Conservation (phyloP, 2,888 invertebrate species). For the Cataglyphis livida region DNA sequence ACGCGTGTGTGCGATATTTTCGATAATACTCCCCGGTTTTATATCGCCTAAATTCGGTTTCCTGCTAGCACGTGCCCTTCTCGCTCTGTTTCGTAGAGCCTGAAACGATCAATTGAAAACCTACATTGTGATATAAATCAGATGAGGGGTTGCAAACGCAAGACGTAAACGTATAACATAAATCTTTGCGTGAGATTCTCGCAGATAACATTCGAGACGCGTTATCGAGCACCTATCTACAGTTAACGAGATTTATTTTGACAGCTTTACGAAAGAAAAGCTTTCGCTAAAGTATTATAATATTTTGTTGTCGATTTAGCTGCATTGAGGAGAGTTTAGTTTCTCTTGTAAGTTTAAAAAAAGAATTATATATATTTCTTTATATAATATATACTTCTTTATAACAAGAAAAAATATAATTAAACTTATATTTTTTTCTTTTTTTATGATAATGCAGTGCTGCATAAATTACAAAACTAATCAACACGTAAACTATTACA, state of each 20-base stretch:
- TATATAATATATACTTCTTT: background rate
- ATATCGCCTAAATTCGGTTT: conserved; percentile 92
- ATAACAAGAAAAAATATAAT: background rate
- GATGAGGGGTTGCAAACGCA: conserved; percentile 11
- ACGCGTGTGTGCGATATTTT: conserved; percentile 94
- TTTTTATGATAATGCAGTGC: background rate
- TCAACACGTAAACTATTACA: conserved; percentile 1
- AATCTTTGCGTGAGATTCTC: conserved; percentile 28
- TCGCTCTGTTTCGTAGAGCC: conserved; percentile 94
- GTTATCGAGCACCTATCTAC: conserved; percentile 50
- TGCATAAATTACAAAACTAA: background rate
- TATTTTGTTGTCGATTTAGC: conserved; percentile 50
- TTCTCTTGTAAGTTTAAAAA: background rate
- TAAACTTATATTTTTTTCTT: background rate
- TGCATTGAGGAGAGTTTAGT: background rate
- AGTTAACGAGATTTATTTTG: conserved; percentile 53
- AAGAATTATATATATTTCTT: background rate
- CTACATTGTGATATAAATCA: conserved; percentile 55
- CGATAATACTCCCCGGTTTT: conserved; percentile 93
- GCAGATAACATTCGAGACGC: conserved; percentile 36
- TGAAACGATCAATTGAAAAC: conserved; percentile 83
- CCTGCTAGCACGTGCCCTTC: conserved; percentile 92
- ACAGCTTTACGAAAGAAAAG: conserved; percentile 19
- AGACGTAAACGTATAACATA: conserved; percentile 37
- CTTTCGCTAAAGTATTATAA: conserved; percentile 28